phyloP scores from a whole-genome alignment of 2,113 vertebrate genomes.

The Misgurnus mizolepis region DNA sequence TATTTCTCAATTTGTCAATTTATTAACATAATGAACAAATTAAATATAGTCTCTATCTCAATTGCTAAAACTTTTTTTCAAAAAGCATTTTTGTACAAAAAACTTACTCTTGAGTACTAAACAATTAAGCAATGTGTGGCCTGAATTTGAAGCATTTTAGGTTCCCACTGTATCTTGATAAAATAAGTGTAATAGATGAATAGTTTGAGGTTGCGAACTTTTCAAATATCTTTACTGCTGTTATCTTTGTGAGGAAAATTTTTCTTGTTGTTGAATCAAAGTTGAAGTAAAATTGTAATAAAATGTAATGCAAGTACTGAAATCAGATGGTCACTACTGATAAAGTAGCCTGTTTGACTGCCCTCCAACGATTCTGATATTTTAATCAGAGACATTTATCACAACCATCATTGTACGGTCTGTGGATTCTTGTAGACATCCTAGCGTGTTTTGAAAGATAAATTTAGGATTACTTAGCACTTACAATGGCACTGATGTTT shows the following conservation, averaged over 20 bases:
- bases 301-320: not conserved
- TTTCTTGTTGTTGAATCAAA: not conserved
- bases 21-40: too few relatives aligned
- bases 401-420: not conserved
- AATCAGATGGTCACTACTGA: constrained; percentile 1
- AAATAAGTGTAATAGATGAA: not conserved
- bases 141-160: too few relatives aligned
- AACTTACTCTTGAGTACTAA: too few relatives aligned
- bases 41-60: too few relatives aligned
- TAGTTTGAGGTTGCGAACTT: not conserved
- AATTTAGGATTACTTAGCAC: not conserved
- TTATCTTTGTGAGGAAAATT: not conserved
- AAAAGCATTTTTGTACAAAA: too few relatives aligned
- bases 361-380: not conserved
- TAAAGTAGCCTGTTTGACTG: not conserved
- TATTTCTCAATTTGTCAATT: not conserved
- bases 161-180: too few relatives aligned
- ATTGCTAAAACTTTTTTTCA: too few relatives aligned
- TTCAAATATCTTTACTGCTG: not conserved
- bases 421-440: not conserved
- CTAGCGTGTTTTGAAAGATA: not conserved
- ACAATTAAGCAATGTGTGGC: too few relatives aligned
- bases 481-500: not conserved
- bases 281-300: not conserved
- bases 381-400: not conserved